Evolutionary conservation across 2,888 invertebrate genomes (phyloP), one percentile per base, ranked within the genome.

Genomic region (Leptopterna dolabrata): DNA sequence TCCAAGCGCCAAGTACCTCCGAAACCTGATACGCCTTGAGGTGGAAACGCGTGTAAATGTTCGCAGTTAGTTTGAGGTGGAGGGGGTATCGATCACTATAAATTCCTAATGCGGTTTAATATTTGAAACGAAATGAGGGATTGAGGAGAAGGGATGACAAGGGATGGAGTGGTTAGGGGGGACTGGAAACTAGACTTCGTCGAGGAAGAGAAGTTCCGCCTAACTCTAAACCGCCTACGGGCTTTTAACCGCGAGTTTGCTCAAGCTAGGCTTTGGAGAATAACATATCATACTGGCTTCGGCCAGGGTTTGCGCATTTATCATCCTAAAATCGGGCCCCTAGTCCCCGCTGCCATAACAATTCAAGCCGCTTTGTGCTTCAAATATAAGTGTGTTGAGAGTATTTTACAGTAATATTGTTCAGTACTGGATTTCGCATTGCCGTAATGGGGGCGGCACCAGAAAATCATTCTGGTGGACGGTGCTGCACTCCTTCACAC

Each of bases 21-120:
- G 63, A 24, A 47, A 47, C 24, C 63, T 24, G 63, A 27, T 63
- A 63, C 3, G 24, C 63, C 63, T 24, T 24, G 63, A 78, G 27
- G 19, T 43, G 27, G 47, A 83, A 83, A 83, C 36, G 83, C 70
- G 41, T 70, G 73, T 73, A 73, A 81, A 55, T 78, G 78, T 78
- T 78, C 47, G 78, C 45, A 30, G 81, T 83, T 70, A 83, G 83
- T 83, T 78, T 70, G 70, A 41, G 63, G 70, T 24, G 24, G 41
- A 27, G 27, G 27, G 29, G 55, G 45, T 43, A 70, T 83, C 83
- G 83, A 83, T 83, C 83, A 41, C 63, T 43, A 24, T 83, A 55
- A 63, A 83, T 83, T 63, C 63, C 70, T 63, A 83, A 83, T 70
- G 16, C 41, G 24, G 41, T 70, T 83, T 70, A 83, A 83, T 83